Evolutionary conservation across 2,113 vertebrate genomes (phyloP).

Genomic region (Hymenochirus boettgeri): DNA sequence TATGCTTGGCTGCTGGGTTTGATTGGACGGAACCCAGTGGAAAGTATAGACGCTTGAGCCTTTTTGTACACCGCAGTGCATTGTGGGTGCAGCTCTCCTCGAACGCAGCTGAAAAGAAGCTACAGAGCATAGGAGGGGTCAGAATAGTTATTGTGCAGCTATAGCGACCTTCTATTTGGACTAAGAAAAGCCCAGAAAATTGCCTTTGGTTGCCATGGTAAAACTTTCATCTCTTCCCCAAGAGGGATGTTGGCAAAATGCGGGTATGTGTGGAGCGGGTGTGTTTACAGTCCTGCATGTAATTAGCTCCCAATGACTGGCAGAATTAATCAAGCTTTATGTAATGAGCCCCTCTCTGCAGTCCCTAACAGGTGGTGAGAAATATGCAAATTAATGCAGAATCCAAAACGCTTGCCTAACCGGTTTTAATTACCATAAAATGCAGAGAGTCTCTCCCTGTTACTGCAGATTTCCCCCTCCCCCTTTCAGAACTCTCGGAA

Average conservation of each 20-base stretch:
- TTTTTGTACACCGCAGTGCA: slow-evolving; percentile 46
- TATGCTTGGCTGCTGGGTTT: too few relatives aligned
- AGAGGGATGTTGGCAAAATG: slow-evolving; percentile 77
- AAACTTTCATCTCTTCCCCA: slow-evolving; percentile 68
- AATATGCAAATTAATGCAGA: slow-evolving; percentile 99
- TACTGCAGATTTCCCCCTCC: slow-evolving; percentile 49
- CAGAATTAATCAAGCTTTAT: slow-evolving; percentile 97
- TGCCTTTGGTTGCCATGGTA: slow-evolving; percentile 75
- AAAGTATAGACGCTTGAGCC: too few relatives aligned
- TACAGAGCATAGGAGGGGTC: slow-evolving; percentile 45
- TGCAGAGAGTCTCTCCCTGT: slow-evolving; percentile 56
- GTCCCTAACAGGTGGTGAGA: slow-evolving; percentile 97
- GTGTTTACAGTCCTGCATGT: slow-evolving; percentile 72
- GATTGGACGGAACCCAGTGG: too few relatives aligned
- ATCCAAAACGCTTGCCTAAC: slow-evolving; percentile 91
- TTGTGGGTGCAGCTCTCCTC: slow-evolving; percentile 52
- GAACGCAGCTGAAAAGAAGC: slow-evolving; percentile 56
- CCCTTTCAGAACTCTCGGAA: too few relatives aligned
- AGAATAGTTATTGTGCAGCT: slow-evolving; percentile 19
- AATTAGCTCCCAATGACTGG: slow-evolving; percentile 86
- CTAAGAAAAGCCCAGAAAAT: slow-evolving; percentile 66
- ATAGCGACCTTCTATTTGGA: slow-evolving; percentile 67
- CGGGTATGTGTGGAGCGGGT: slow-evolving; percentile 69
- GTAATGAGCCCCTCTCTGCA: slow-evolving; percentile 91
- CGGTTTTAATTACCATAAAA: slow-evolving; percentile 89